These are phyloP conservation scores for Notocelia uddmanniana DNA, from an alignment of 2,888 invertebrate genomes.

Conservation along the genomic window DNA sequence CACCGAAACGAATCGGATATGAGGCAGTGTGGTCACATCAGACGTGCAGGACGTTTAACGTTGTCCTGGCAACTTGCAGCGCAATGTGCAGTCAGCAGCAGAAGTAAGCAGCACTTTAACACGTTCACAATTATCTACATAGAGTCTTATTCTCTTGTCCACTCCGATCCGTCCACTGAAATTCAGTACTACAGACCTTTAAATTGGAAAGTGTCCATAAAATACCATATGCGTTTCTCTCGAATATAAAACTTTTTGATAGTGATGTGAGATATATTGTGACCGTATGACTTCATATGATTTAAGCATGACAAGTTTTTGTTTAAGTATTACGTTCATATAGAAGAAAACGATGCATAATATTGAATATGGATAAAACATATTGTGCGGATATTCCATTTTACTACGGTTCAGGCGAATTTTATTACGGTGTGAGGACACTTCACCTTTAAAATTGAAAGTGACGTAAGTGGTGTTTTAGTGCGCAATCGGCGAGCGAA, in stretches of 20 bases:
- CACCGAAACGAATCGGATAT: conserved; percentile 55
- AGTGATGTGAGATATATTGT: background rate
- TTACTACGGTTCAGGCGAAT: conserved; percentile 5
- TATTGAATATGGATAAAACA: background rate
- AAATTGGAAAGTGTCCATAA: background rate
- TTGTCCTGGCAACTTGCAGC: background rate
- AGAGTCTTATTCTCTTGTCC: no score
- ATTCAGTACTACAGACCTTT: background rate
- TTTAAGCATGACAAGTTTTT: background rate
- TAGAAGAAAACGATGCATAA: background rate
- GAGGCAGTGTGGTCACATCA: no score
- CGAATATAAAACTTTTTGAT: background rate
- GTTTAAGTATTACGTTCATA: background rate
- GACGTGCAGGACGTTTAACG: no score
- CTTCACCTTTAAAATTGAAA: conserved; percentile 83
- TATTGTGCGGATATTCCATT: background rate
- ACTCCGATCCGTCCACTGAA: background rate
- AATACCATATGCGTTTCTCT: background rate
- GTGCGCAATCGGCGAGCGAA: conserved; percentile 83
- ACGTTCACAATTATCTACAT: no score
- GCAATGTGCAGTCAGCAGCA: background rate
- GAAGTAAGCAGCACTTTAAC: no score
- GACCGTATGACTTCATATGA: background rate
- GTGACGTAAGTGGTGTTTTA: conserved; percentile 85
- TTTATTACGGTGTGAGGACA: conserved; percentile 65